Percentiles rank a stretch among this genome's conserved stretches.
phyloP scores from a whole-genome alignment of 2,113 vertebrate genomes.

The Cryptomyrus ogoouensis region DNA sequence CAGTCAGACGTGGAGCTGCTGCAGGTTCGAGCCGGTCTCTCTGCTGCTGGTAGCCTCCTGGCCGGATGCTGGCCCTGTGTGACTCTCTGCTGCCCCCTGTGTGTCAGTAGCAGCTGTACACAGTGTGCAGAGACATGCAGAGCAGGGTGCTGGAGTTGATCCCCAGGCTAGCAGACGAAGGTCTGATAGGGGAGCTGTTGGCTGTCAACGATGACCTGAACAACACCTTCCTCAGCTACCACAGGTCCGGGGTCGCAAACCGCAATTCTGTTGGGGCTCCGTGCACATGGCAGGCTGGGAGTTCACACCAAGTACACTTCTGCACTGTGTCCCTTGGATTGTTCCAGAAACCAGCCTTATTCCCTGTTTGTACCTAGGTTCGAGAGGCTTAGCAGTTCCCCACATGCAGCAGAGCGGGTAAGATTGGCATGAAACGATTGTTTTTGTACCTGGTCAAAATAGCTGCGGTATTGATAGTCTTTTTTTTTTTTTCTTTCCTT shows the following conservation, averaged over 20 bases:
- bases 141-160: slow-evolving; percentile 85
- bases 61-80: background rate
- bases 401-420: slow-evolving; percentile 51
- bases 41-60: background rate
- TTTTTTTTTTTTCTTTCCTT: background rate
- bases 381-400: slow-evolving; percentile 74
- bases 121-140: slow-evolving; percentile 84
- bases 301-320: background rate
- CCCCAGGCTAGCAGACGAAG: slow-evolving; percentile 74
- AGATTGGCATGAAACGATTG: background rate
- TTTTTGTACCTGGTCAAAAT: background rate
- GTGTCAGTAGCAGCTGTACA: slow-evolving; percentile 61
- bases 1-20: slow-evolving; percentile 79
- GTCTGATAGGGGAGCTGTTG: slow-evolving; percentile 82
- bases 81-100: background rate
- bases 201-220: slow-evolving; percentile 92
- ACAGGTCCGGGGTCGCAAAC: slow-evolving; percentile 53
- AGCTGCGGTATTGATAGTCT: background rate
- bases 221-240: slow-evolving; percentile 85
- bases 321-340: background rate
- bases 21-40: slow-evolving; percentile 58
- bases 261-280: background rate
- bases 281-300: background rate
- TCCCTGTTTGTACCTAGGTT: slow-evolving; percentile 63
- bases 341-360: background rate